These are phyloP conservation scores for Heliconius hortense DNA, from an alignment of 2,888 invertebrate species.

Conservation along the genomic window DNA sequence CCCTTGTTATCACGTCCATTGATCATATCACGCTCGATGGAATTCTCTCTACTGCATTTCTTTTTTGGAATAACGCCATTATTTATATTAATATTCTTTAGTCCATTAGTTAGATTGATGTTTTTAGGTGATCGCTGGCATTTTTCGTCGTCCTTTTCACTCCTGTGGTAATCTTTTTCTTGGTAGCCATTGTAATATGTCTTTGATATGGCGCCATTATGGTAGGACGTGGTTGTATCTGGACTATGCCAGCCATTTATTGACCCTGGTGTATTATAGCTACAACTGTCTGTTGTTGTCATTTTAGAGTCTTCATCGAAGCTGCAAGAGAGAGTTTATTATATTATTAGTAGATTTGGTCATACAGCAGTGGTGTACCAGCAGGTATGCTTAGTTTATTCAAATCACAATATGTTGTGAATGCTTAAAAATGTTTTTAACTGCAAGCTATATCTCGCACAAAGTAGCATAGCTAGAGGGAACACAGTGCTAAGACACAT, in stretches of 20 bases:
- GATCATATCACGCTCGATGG: constrained; percentile 62
- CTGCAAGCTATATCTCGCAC: too few species aligned
- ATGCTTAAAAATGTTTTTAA: too few species aligned
- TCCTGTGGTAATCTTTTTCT: constrained; percentile 57
- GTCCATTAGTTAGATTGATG: constrained; percentile 71
- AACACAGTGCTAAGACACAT: too few species aligned
- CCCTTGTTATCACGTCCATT: constrained; percentile 72
- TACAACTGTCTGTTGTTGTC: constrained; percentile 83
- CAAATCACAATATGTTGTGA: too few species aligned
- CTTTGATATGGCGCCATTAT: constrained; percentile 75
- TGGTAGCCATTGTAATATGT: constrained; percentile 71
- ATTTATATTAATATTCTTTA: constrained; percentile 72
- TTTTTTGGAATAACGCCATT: constrained; percentile 72
- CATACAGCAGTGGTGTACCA: too few species aligned
- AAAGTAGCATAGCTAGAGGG: too few species aligned
- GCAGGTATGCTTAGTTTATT: too few species aligned
- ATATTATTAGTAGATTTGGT: not conserved
- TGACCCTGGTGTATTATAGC: constrained; percentile 78
- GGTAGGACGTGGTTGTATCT: constrained; percentile 64
- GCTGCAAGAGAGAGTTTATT: constrained; percentile 53
- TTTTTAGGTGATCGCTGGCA: constrained; percentile 69
- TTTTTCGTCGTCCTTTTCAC: constrained; percentile 54
- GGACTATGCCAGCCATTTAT: constrained; percentile 83
- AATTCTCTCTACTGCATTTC: constrained; percentile 67
- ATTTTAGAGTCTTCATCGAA: constrained; percentile 82